phyloP scores from a whole-genome alignment of 2,888 invertebrate genomes.

The Megaustenia siamemsis region DNA sequence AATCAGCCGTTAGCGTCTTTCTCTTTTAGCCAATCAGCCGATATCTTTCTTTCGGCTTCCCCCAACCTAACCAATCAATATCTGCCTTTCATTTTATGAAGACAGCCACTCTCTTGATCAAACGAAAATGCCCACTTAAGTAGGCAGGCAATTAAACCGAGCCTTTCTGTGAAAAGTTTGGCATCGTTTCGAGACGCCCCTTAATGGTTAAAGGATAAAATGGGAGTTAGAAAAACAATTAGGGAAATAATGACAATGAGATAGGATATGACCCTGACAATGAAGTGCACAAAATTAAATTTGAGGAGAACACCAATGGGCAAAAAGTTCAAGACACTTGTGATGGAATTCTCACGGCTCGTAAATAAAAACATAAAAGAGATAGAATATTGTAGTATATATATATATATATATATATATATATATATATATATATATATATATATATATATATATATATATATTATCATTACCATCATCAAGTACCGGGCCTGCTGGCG shows the following conservation, averaged over 20 bases:
- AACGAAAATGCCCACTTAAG: slow-evolving; percentile 40
- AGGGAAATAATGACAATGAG: background rate
- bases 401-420: too few relatives aligned
- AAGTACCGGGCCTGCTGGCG: too few relatives aligned
- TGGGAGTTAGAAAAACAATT: background rate
- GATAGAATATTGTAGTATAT: too few relatives aligned
- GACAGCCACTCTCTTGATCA: background rate
- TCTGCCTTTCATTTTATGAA: slow-evolving; percentile 21
- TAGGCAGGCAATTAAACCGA: slow-evolving; percentile 43
- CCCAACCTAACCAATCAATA: slow-evolving; percentile 36
- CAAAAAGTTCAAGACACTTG: background rate
- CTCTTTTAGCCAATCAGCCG: slow-evolving; percentile 33
- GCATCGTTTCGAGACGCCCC: slow-evolving; percentile 13
- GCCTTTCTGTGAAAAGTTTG: slow-evolving; percentile 35
- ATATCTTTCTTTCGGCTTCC: slow-evolving; percentile 25
- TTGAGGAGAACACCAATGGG: background rate
- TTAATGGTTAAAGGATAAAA: background rate
- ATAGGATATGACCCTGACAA: background rate
- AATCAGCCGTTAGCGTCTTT: background rate
- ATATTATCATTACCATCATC: too few relatives aligned
- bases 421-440: too few relatives aligned
- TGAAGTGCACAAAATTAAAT: background rate
- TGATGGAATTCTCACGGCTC: too few relatives aligned
- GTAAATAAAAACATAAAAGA: too few relatives aligned
- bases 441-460: too few relatives aligned